Evolutionary conservation across 2,888 invertebrate species (phyloP), one percentile per base, ranked within the genome.

Genomic region (Antheraea assamensis): DNA sequence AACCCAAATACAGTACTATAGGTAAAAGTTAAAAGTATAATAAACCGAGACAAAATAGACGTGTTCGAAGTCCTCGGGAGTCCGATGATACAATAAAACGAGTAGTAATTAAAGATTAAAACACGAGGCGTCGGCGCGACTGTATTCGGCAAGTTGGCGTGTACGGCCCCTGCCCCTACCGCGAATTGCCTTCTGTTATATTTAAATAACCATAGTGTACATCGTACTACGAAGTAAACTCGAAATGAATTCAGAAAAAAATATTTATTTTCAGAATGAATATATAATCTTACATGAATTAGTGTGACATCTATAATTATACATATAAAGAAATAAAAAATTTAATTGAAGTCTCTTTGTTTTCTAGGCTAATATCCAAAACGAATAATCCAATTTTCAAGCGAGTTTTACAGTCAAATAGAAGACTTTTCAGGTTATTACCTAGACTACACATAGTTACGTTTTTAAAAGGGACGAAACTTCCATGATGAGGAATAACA

Each of bases 41-140:
- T 73, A 70, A 71, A 61, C 47, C 58, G 66, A 47, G 58, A 49
- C 30, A 71, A 64, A 71, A 64, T 61, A 47, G 49, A 71, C 71
- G 74, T 76, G 71, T 77, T 76, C 78, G 76, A 77, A 80, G 78
- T 77, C 76, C 77, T 76, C 70, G 73, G 77, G 75, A 78, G 72
- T 73, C 76, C 74, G 77, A 76, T 76, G 71, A 75, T 76, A 79
- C 75, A 78, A 78, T 80, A 77, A 77, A 80, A 75, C 79, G 71
- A 74, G 78, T 77, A 79, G 83, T 87, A 88, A 90, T 89, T 89
- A 89, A 90, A 90, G 81, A 87, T 88, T 86, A 83, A 87, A 78
- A 77, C 76, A 73, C 72, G 71, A 76, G 85, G 84, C 86, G 85
- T 84, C 87, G 74, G 72, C 79, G 76, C 78, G 82, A 55, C 82